A percentile compares a stretch with the other conserved stretches of the same genome.
These are phyloP conservation scores for Gallinago stenura DNA, from an alignment of 2,797 vertebrate genomes.

Conservation along the genomic window DNA sequence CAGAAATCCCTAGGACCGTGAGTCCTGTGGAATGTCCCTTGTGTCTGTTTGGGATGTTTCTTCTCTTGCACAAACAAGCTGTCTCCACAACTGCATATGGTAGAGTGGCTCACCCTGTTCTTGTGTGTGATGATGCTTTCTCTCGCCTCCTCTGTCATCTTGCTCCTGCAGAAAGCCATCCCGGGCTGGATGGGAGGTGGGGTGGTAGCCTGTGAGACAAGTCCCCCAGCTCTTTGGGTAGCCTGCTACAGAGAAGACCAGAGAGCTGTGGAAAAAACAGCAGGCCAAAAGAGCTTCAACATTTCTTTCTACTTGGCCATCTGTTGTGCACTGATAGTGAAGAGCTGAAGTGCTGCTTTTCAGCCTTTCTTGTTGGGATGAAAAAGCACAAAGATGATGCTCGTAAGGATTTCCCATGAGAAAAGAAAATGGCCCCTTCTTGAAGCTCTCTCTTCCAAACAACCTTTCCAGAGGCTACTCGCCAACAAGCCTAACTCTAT, in stretches of 20 bases:
- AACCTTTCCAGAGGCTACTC: background rate
- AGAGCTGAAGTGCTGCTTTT: background rate
- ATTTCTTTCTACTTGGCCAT: background rate
- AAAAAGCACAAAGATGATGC: background rate
- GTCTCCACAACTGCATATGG: background rate
- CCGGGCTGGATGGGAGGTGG: background rate
- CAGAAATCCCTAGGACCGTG: background rate
- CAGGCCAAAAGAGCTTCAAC: background rate
- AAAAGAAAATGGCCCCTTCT: background rate
- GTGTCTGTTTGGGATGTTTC: background rate
- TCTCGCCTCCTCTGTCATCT: accelerated
- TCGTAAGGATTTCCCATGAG: background rate
- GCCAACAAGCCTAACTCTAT: background rate
- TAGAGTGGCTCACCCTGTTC: too few relatives aligned
- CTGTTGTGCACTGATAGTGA: background rate
- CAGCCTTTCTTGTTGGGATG: background rate
- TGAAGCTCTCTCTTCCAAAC: background rate
- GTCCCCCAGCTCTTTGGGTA: background rate
- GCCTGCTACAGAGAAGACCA: background rate
- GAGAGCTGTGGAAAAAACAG: background rate
- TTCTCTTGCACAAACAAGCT: background rate
- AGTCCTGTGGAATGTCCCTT: background rate
- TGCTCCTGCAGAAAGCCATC: background rate
- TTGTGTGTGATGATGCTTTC: accelerated
- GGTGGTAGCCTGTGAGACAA: background rate